Evolutionary conservation across 2,888 invertebrate genomes (phyloP).

Genomic region (Noctua janthina): DNA sequence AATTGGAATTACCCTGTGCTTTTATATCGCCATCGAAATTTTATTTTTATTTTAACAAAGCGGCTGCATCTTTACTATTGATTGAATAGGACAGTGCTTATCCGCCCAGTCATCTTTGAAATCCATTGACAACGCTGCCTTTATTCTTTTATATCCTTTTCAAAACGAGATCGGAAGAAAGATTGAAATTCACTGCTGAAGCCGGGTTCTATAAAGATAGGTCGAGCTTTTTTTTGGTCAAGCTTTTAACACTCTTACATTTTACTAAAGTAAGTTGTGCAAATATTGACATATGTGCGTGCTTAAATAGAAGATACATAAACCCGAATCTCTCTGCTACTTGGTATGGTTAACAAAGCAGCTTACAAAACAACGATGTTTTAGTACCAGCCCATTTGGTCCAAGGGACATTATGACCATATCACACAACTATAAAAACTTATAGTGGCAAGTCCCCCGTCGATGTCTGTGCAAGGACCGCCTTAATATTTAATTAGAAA

Average conservation of each 20-base stretch:
- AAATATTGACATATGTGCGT: not conserved
- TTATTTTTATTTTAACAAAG: constrained; percentile 14
- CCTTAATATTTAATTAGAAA: constrained; percentile 86
- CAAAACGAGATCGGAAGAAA: constrained; percentile 54
- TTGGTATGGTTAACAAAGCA: constrained; percentile 28
- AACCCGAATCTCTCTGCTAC: not conserved
- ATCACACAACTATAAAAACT: constrained; percentile 68
- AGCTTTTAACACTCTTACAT: constrained; percentile 3
- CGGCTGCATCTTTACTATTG: constrained; percentile 19
- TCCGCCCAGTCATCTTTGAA: constrained; percentile 36
- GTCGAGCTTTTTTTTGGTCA: not conserved
- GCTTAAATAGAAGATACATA: constrained; percentile 4
- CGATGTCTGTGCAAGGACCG: constrained; percentile 74
- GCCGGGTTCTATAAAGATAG: constrained; percentile 22
- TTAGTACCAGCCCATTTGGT: constrained; percentile 62
- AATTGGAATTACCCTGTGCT: constrained; percentile 22
- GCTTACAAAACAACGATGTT: constrained; percentile 47
- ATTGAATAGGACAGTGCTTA: constrained; percentile 45
- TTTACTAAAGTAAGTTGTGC: not conserved
- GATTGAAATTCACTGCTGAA: constrained; percentile 30
- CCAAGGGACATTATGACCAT: constrained; percentile 57
- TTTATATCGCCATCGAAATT: constrained; percentile 18
- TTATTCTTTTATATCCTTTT: constrained; percentile 47
- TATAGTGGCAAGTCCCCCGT: constrained; percentile 69
- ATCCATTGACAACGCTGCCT: constrained; percentile 44